These are phyloP conservation scores for Horisme vitalbata DNA, from an alignment of 2,888 invertebrate species.

Conservation along the genomic window DNA sequence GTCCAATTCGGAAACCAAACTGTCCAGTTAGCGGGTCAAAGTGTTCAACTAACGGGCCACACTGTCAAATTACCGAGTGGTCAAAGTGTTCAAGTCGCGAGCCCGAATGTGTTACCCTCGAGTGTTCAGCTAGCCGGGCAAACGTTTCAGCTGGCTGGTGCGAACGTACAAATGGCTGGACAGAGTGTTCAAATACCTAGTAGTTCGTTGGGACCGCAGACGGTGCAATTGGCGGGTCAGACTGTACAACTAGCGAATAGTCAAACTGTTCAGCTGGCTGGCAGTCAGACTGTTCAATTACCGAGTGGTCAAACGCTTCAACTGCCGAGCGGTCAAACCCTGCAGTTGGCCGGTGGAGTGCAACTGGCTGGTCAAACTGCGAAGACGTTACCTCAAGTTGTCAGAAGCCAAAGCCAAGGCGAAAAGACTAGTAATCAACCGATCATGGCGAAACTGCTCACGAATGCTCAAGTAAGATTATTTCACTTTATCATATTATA, in stretches of 20 bases:
- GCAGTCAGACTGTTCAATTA: slow-evolving; percentile 74
- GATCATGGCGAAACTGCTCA: slow-evolving; percentile 88
- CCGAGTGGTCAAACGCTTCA: slow-evolving; percentile 65
- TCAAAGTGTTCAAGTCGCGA: slow-evolving; percentile 65
- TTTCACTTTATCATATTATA: neutral
- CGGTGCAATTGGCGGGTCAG: slow-evolving; percentile 44
- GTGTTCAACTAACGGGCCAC: slow-evolving; percentile 70
- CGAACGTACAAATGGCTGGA: slow-evolving; percentile 59
- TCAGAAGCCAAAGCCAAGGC: slow-evolving; percentile 55
- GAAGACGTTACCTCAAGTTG: slow-evolving; percentile 64
- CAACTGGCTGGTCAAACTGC: slow-evolving; percentile 64
- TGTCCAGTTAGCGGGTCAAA: slow-evolving; percentile 66
- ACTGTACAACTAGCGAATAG: slow-evolving; percentile 41
- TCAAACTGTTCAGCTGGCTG: slow-evolving; percentile 60
- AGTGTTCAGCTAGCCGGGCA: slow-evolving; percentile 63
- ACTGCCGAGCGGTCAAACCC: slow-evolving; percentile 62
- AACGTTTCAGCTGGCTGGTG: slow-evolving; percentile 61
- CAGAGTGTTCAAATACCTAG: slow-evolving; percentile 46
- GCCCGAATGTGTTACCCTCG: slow-evolving; percentile 59
- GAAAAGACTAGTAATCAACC: slow-evolving; percentile 75
- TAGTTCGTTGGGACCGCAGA: slow-evolving; percentile 13
- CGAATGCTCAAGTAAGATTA: slow-evolving; percentile 84
- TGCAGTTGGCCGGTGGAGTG: slow-evolving; percentile 63
- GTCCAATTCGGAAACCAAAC: slow-evolving; percentile 70
- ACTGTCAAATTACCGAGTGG: slow-evolving; percentile 75